These are phyloP conservation scores for Meloidogyne chitwoodi DNA, from an alignment of 1,140 invertebrate species.

Conservation along the genomic window DNA sequence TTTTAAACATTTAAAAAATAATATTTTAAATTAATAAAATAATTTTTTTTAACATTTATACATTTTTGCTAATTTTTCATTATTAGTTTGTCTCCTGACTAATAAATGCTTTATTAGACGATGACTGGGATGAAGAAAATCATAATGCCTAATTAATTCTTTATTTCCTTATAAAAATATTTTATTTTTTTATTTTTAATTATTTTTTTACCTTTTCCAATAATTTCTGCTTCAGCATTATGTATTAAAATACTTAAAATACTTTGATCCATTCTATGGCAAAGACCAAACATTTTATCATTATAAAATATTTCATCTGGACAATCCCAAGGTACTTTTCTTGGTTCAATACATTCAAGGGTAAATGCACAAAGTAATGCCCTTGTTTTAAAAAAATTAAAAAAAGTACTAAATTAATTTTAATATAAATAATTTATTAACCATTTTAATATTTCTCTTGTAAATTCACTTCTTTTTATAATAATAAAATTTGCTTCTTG, in stretches of 20 bases:
- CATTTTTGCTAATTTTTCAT: not conserved
- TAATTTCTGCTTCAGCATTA: not conserved
- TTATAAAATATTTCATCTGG: not conserved
- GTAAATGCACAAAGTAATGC: slow-evolving; percentile 11
- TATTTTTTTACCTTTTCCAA: not conserved
- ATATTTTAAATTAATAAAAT: too few species aligned
- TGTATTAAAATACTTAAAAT: not conserved
- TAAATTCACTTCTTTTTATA: slow-evolving; percentile 1
- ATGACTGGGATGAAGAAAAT: not conserved
- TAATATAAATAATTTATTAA: too few species aligned
- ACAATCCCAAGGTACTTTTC: not conserved
- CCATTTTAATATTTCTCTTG: slow-evolving; percentile 8
- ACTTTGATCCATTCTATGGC: slow-evolving; percentile 11
- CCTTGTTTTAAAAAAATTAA: slow-evolving; percentile 12
- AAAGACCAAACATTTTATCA: not conserved
- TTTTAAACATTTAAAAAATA: not conserved
- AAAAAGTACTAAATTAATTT: too few species aligned
- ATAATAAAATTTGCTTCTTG: slow-evolving; percentile 1
- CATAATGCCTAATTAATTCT: not conserved
- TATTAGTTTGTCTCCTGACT: not conserved
- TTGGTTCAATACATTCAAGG: slow-evolving; percentile 8
- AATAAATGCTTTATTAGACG: not conserved
- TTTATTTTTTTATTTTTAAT: not conserved
- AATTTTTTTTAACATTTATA: not conserved
- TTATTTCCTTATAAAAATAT: not conserved